Conservation (phyloP, 2,113 vertebrate genomes). For the Centrocercus urophasianus region DNA sequence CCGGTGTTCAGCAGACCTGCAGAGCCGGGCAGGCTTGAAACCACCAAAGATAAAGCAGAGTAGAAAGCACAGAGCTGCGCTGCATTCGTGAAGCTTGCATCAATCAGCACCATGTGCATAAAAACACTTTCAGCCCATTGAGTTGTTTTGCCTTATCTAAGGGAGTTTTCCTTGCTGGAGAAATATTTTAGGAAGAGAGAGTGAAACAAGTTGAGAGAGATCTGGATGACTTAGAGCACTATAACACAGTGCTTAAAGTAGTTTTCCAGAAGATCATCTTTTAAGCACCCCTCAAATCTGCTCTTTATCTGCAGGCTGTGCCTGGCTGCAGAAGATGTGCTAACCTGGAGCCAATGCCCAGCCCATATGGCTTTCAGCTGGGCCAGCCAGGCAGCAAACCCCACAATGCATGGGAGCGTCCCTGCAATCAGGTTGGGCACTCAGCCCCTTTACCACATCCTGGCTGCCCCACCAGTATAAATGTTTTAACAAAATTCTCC, state of each 20-base stretch:
- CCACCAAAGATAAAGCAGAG: not conserved
- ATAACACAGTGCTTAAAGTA: slow-evolving; percentile 37
- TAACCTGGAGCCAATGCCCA: not conserved
- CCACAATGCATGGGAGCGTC: rapidly evolving
- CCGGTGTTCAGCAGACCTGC: not conserved
- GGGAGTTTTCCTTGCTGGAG: not conserved
- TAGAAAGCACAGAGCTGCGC: not conserved
- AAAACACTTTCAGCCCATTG: not conserved
- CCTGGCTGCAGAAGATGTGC: not conserved
- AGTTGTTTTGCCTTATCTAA: not conserved
- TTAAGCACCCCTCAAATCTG: not conserved
- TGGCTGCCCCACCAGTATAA: not conserved
- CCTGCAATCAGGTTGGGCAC: not conserved
- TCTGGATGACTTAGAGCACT: slow-evolving; percentile 21
- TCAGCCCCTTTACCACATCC: not conserved
- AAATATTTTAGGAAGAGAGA: slow-evolving; percentile 37
- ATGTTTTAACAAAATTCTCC: not conserved
- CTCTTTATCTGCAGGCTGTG: slow-evolving; percentile 43
- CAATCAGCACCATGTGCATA: not conserved
- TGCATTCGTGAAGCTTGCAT: not conserved
- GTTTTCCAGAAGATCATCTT: slow-evolving; percentile 18
- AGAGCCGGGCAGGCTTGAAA: not conserved
- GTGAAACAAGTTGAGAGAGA: slow-evolving; percentile 19
- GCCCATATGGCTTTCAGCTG: not conserved
- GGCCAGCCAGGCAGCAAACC: not conserved